These are phyloP conservation scores for Tragelaphus buxtoni DNA, from an alignment of 2,113 vertebrate species.

Conservation along the genomic window DNA sequence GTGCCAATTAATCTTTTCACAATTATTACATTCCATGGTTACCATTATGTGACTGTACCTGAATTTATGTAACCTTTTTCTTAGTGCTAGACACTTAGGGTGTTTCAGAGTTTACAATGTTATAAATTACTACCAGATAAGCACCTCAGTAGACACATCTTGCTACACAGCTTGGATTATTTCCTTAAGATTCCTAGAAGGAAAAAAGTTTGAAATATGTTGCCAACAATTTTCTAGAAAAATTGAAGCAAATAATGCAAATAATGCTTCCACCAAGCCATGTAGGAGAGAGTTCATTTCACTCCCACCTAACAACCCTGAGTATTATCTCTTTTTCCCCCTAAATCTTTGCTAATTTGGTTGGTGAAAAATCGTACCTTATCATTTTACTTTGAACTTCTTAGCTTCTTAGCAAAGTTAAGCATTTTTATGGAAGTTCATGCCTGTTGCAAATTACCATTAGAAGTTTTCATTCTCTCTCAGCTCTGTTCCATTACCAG, in stretches of 20 bases:
- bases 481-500: background rate
- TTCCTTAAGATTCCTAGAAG: background rate
- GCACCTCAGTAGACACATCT: background rate
- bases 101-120: background rate
- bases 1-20: background rate
- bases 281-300: background rate
- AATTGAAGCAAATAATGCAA: background rate
- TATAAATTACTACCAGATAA: background rate
- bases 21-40: background rate
- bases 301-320: background rate
- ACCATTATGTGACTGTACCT: background rate
- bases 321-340: background rate
- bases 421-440: background rate
- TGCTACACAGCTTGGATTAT: background rate
- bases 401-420: background rate
- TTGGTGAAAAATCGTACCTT: background rate
- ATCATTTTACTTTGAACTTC: slow-evolving; percentile 29
- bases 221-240: background rate
- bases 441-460: background rate
- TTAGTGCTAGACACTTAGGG: background rate
- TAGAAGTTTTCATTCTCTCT: background rate
- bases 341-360: slow-evolving; percentile 12
- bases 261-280: background rate
- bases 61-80: background rate
- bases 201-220: background rate